Evolutionary conservation across 2,113 vertebrate species (phyloP).

Genomic region (Ondatra zibethicus): DNA sequence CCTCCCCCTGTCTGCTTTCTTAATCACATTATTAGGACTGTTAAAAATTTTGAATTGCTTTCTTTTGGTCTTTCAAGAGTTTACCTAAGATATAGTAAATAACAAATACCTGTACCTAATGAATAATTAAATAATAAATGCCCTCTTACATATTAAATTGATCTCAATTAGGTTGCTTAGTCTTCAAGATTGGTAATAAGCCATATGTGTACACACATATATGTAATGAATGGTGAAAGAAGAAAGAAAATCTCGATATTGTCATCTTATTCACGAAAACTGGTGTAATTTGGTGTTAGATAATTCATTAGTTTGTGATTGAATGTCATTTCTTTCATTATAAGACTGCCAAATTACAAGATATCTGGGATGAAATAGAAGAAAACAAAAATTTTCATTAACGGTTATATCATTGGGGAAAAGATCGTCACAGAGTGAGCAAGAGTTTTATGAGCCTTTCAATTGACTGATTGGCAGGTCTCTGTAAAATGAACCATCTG

Average conservation of each 20-base stretch:
- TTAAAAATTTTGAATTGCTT: not conserved
- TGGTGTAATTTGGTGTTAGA: not conserved
- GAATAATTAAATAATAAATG: constrained; percentile 21
- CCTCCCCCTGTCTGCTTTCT: not conserved
- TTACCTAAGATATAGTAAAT: not conserved
- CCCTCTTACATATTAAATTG: not conserved
- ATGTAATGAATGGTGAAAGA: not conserved
- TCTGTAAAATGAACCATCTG: constrained; percentile 69
- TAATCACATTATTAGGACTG: not conserved
- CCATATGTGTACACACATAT: not conserved
- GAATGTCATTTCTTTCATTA: constrained; percentile 63
- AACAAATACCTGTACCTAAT: not conserved
- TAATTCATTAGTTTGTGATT: constrained; percentile 51
- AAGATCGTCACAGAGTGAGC: constrained; percentile 32
- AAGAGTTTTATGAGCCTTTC: constrained; percentile 63
- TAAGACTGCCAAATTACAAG: constrained; percentile 63
- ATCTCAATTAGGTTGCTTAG: not conserved
- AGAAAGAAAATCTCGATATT: constrained; percentile 5
- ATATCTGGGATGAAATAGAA: constrained; percentile 57
- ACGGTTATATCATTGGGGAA: constrained; percentile 42
- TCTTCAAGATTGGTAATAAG: constrained; percentile 24
- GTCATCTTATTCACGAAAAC: not conserved
- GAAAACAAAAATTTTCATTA: constrained; percentile 59
- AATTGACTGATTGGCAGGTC: constrained; percentile 59
- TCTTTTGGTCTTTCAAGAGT: not conserved